These are phyloP conservation scores for Microctenopoma steveboyesi DNA, from an alignment of 2,797 vertebrate species.

Conservation along the genomic window DNA sequence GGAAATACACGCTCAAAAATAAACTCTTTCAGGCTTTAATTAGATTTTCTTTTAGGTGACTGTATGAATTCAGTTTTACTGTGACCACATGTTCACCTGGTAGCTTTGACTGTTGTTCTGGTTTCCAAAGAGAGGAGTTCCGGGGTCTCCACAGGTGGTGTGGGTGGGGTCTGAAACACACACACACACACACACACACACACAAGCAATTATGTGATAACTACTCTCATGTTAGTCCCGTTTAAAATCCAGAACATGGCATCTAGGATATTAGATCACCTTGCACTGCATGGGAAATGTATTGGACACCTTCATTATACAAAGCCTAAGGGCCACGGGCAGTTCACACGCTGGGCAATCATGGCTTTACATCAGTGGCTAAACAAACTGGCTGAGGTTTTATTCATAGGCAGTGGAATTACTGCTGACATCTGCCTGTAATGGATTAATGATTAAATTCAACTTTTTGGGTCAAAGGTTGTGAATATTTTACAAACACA, in stretches of 20 bases:
- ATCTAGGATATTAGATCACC: not conserved
- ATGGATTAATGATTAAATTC: slow-evolving; percentile 22
- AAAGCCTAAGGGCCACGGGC: no score
- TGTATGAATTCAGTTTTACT: slow-evolving; percentile 7
- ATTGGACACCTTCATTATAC: not conserved
- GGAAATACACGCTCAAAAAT: not conserved
- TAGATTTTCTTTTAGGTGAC: slow-evolving; percentile 11
- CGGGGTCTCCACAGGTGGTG: slow-evolving; percentile 92
- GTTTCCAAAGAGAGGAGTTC: slow-evolving; percentile 90
- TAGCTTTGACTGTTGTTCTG: slow-evolving; percentile 97
- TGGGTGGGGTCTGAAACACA: slow-evolving; percentile 89
- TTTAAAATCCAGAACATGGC: slow-evolving; percentile 11
- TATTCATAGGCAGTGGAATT: slow-evolving; percentile 13
- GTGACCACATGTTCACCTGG: slow-evolving; percentile 83
- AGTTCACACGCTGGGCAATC: no score
- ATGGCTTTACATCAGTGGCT: not conserved
- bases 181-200: slow-evolving; percentile 9
- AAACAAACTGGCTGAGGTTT: slow-evolving; percentile 33
- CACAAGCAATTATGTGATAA: slow-evolving; percentile 1
- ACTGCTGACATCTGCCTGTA: slow-evolving; percentile 14
- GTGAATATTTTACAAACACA: slow-evolving; percentile 37
- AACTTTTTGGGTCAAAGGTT: slow-evolving; percentile 23
- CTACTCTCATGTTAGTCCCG: not conserved
- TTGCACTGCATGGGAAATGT: not conserved
- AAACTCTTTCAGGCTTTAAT: slow-evolving; percentile 12